phyloP scores from a whole-genome alignment of 2,113 vertebrate species.

The Perccottus glenii region DNA sequence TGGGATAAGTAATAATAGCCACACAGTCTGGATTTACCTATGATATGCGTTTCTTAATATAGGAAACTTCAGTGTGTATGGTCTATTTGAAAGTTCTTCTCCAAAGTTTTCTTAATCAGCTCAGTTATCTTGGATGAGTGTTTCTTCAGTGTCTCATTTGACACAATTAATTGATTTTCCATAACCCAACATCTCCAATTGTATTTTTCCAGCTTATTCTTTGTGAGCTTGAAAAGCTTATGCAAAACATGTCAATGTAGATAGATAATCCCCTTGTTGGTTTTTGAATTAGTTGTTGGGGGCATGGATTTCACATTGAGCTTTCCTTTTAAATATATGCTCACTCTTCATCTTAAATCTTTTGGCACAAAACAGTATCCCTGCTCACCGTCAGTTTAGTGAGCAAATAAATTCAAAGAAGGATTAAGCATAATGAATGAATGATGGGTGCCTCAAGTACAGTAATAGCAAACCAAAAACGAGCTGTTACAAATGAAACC shows the following conservation, averaged over 20 bases:
- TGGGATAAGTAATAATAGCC: too few species aligned
- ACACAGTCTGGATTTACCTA: too few species aligned
- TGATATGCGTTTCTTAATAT: too few species aligned
- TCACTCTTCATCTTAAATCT: not conserved
- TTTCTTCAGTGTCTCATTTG: conserved; percentile 40
- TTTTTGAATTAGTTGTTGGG: conserved; percentile 65
- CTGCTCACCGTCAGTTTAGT: conserved; percentile 10
- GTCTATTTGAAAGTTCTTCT: not conserved
- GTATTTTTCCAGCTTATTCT: conserved; percentile 31
- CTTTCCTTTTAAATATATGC: conserved; percentile 33
- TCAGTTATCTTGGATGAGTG: conserved; percentile 45
- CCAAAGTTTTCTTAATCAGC: conserved; percentile 10
- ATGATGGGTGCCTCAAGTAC: conserved; percentile 24
- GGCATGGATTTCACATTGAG: conserved; percentile 52
- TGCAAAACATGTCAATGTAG: conserved; percentile 46
- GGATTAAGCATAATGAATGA: conserved; percentile 40
- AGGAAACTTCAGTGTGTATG: too few species aligned
- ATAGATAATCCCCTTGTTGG: conserved; percentile 54
- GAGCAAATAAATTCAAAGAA: conserved; percentile 12
- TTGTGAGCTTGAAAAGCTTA: conserved; percentile 57
- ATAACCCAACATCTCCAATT: conserved; percentile 45
- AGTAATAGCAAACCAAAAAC: not conserved
- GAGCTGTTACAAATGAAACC: not conserved
- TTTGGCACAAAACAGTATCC: conserved; percentile 19
- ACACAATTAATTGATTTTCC: conserved; percentile 61